These are phyloP conservation scores for Corythoichthys haematopterus DNA, from an alignment of 2,113 vertebrate genomes.

Conservation along the genomic window DNA sequence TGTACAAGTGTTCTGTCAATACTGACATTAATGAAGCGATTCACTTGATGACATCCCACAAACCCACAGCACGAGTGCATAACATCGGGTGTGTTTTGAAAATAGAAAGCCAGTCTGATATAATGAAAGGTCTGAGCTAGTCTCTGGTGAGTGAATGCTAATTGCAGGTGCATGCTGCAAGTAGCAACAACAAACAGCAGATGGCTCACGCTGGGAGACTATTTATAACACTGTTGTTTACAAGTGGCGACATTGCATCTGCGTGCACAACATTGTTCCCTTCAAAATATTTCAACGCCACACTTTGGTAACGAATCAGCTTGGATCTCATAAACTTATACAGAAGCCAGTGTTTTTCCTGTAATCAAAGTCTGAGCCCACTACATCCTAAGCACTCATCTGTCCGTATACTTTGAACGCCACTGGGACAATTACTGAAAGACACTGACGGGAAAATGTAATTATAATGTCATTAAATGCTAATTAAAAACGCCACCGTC, in stretches of 20 bases:
- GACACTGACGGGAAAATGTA: not conserved
- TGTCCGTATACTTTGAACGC: not conserved
- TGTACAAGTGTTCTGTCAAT: too few relatives aligned
- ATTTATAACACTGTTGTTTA: slow-evolving; percentile 5
- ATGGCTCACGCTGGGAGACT: slow-evolving; percentile 2
- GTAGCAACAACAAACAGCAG: slow-evolving; percentile 5
- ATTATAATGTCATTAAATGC: slow-evolving; percentile 6
- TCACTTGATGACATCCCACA: not conserved
- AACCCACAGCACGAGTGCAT: not conserved
- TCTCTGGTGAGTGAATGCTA: slow-evolving; percentile 2
- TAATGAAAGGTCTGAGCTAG: not conserved
- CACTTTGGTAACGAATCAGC: not conserved
- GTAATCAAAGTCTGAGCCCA: not conserved
- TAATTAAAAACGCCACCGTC: not conserved
- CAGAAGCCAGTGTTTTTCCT: not conserved
- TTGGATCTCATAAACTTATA: not conserved
- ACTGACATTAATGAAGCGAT: not conserved
- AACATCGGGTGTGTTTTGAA: not conserved
- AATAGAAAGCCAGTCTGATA: not conserved
- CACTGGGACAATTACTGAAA: not conserved
- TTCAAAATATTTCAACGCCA: not conserved
- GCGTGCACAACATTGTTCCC: not conserved
- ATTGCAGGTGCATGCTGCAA: slow-evolving; percentile 1
- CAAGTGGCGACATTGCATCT: not conserved
- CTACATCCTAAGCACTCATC: not conserved